Evolutionary conservation across 2,797 vertebrate genomes (phyloP), one percentile per base, ranked within the genome.

Genomic region (Taenioides sp.): DNA sequence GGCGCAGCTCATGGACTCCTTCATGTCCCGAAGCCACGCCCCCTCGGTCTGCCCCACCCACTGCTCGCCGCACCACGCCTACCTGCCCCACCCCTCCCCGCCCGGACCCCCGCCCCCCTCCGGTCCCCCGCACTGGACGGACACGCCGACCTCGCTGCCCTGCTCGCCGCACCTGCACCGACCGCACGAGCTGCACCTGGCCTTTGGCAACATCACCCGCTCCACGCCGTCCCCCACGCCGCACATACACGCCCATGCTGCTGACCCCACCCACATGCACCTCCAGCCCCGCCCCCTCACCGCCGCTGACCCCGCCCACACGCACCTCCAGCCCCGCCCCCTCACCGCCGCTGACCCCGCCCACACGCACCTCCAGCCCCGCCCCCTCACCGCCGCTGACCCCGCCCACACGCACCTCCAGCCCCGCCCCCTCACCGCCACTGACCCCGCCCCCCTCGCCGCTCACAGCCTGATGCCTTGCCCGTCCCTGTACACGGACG

Each of bases 1-100:
- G 84, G 78, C 86, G 62, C 89, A 86, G 25, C 88, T 94, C 67
- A 91, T 94, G 86, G 94, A 94, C 80, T 87, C 80, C 66, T 80
- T 92, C 65, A 73, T 92, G 75, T 71, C 80, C 7, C 64, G 88
- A 1, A 64, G 74, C 7, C 84, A 89, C 4, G 87, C 84, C 5
- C 67, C 88, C 16, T 65, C 87, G 12, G 68, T 84, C 54, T 91
- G 84, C 75, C 85, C 86, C 7, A 59, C 89, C 0, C 86, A 86
- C 52, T 88, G 65, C 80, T 90, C 91, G 43, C 85, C 90, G 17
- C 88, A 80, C 65, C 79, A 78, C 78, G 66, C 85, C 0, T 81
- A 75, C 76, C 76, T 85, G 65, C 57, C 79, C 72, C 76, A 78
- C 27, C 68, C 61, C 4, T 40, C 34, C 0, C 61, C 61, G 6